Conservation (phyloP, 2,888 invertebrate species). For the Ametastegia equiseti region DNA sequence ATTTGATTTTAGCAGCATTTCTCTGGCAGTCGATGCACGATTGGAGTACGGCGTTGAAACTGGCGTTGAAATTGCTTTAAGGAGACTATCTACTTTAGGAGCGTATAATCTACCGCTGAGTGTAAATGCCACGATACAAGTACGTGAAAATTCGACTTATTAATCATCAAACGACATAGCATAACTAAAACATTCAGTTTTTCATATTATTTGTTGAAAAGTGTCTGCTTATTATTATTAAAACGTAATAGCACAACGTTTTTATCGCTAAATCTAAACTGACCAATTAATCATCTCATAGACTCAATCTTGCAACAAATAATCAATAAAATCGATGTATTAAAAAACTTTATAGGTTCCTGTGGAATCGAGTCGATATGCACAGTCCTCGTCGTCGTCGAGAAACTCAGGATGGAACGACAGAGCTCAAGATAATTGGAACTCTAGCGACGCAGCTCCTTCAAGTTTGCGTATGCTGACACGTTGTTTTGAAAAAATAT, state of each 20-base stretch:
- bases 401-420: constrained; percentile 59
- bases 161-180: too few species aligned
- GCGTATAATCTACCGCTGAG: constrained; percentile 80
- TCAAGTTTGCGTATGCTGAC: constrained; percentile 80
- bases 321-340: constrained; percentile 47
- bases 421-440: constrained; percentile 67
- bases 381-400: constrained; percentile 47
- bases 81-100: constrained; percentile 84
- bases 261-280: too few species aligned
- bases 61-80: constrained; percentile 85
- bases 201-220: too few species aligned
- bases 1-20: constrained; percentile 76
- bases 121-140: constrained; percentile 75
- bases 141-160: constrained; percentile 64
- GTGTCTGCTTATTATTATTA: too few species aligned
- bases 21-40: constrained; percentile 86
- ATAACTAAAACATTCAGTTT: too few species aligned
- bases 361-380: constrained; percentile 26
- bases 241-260: too few species aligned
- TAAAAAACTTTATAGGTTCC: too few species aligned
- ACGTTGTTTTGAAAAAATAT: constrained; percentile 83
- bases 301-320: background rate
- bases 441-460: constrained; percentile 62
- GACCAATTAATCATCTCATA: too few species aligned
- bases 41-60: constrained; percentile 89